phyloP scores from a whole-genome alignment of 2,888 invertebrate genomes.

The Melanchra persicariae region DNA sequence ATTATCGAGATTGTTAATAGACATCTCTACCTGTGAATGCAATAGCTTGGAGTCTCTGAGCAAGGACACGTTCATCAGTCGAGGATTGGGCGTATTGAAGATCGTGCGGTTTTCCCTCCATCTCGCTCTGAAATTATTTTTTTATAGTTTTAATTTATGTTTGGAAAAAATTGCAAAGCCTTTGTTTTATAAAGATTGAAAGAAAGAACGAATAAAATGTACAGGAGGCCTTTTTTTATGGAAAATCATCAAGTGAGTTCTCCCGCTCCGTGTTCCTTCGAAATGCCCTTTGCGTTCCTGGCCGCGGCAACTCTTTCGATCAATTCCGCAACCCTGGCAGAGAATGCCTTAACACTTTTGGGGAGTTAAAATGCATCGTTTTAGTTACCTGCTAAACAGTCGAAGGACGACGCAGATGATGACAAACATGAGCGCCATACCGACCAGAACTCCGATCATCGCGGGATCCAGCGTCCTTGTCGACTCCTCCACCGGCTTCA shows the following conservation, averaged over 20 bases:
- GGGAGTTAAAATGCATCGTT: too few relatives aligned
- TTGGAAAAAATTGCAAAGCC: neutral
- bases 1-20: too few relatives aligned
- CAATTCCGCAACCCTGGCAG: too few relatives aligned
- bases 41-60: constrained; percentile 95
- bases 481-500: constrained; percentile 91
- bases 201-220: too few relatives aligned
- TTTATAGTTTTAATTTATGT: neutral
- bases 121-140: constrained; percentile 93
- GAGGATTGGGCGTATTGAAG: constrained; percentile 98
- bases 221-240: too few relatives aligned
- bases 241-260: too few relatives aligned
- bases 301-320: too few relatives aligned
- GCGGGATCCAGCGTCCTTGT: constrained; percentile 95
- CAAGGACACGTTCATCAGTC: constrained; percentile 97
- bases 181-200: too few relatives aligned
- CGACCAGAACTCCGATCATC: constrained; percentile 97
- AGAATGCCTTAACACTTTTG: too few relatives aligned
- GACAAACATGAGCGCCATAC: constrained; percentile 98
- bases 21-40: constrained; percentile 90
- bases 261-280: too few relatives aligned
- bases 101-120: constrained; percentile 98
- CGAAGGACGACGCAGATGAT: constrained; percentile 97
- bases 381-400: constrained; percentile 96
- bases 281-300: too few relatives aligned